Conservation (phyloP, 2,113 vertebrate species). For the Suricata suricatta region DNA sequence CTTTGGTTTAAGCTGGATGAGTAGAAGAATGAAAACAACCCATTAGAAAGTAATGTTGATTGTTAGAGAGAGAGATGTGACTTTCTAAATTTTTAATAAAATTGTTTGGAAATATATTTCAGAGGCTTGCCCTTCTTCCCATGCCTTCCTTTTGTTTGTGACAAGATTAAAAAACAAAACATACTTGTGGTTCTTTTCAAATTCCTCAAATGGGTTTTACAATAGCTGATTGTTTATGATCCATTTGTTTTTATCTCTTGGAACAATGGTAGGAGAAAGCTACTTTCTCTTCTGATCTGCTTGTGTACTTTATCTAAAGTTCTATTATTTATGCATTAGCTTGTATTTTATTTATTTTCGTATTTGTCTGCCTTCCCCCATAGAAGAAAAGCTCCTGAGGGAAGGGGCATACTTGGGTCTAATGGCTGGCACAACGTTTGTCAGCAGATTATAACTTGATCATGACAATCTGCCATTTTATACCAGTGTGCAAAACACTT, state of each 20-base stretch:
- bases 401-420: neutral
- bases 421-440: neutral
- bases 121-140: neutral
- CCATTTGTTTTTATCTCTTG: slow-evolving; percentile 30
- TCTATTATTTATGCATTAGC: slow-evolving; percentile 13
- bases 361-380: neutral
- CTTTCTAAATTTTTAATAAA: slow-evolving; percentile 50
- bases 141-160: neutral
- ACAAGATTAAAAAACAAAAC: slow-evolving; percentile 25
- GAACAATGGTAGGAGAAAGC: neutral
- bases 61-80: neutral
- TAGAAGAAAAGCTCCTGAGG: neutral
- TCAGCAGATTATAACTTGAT: neutral
- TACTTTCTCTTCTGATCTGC: neutral
- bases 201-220: neutral
- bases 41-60: slow-evolving; percentile 61
- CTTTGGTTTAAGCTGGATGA: slow-evolving; percentile 46
- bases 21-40: slow-evolving; percentile 39
- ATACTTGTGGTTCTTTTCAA: slow-evolving; percentile 32
- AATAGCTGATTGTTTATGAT: slow-evolving; percentile 4
- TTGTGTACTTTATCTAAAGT: neutral
- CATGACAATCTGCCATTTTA: neutral
- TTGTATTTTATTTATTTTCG: slow-evolving; percentile 38
- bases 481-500: neutral
- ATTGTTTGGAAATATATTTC: slow-evolving; percentile 45